Base-by-base conservation (phyloP, 1,140 invertebrate genomes). In the Listronotus oregonensis region DNA sequence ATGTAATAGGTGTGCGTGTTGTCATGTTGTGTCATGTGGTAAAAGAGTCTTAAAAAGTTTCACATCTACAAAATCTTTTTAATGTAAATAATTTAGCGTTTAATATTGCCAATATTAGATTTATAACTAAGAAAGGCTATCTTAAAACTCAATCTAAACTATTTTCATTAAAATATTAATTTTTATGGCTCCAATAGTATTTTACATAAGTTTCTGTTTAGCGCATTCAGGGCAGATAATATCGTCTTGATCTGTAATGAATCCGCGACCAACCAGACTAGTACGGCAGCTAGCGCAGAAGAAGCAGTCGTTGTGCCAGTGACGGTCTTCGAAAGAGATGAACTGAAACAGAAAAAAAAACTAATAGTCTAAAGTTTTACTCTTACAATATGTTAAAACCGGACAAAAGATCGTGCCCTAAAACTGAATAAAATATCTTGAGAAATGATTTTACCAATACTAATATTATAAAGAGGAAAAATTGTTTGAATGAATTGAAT, bases 291-390 rank as follows among this genome's bases (percentile, higher is more conserved):
- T 89, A 73, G 94, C 93, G 83, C 97, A 99, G 79, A 95, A 92
- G 86, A 99, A 99, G 84, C 98, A 99, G 81, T 98, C 95, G 81
- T 98, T 98, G 84, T 99, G 97, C 98, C 98, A 99, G 82, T 99
- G 96, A 67, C 97, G 90, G 82, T 71, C 67, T 51, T 71, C 69
- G 64, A 71, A 71, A 37, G 69, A 67, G 81, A 66, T 66, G 57
- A 66, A 66, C 64, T 66, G 42, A 54, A 66, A 60, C 4, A 66
- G 8, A 37, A 9, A 51, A 21, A 21, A 31, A 21, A 17, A 21
- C 17, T 50, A 27, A 50, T 50, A 6, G n/a, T n/a, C n/a, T n/a
- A n/a, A n/a, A n/a, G n/a, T n/a, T n/a, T n/a, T n/a, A n/a, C n/a
- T n/a, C n/a, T n/a, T n/a, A n/a, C n/a, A n/a, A n/a, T n/a, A n/a